Percentiles rank a stretch among this genome's conserved stretches.
These are phyloP conservation scores for Heterocephalus glaber DNA, from an alignment of 2,113 vertebrate species.

Conservation along the genomic window DNA sequence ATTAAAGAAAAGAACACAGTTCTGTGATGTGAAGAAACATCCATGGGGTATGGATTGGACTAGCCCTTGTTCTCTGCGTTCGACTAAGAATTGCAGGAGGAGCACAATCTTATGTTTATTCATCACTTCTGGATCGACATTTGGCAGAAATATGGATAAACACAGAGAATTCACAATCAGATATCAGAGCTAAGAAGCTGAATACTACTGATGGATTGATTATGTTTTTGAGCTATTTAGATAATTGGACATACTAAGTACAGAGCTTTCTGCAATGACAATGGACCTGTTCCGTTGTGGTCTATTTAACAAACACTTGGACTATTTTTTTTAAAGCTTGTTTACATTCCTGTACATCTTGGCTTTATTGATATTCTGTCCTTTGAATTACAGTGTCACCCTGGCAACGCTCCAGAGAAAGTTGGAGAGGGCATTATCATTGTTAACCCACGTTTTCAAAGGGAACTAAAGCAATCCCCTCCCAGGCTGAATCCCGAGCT, in stretches of 20 bases:
- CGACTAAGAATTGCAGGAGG: constrained; percentile 48
- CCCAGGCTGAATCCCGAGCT: neutral
- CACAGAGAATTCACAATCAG: constrained; percentile 80
- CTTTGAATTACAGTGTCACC: constrained; percentile 82
- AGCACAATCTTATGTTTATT: constrained; percentile 70
- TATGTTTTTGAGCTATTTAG: constrained; percentile 84
- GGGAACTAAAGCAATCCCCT: constrained; percentile 28
- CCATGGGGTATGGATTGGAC: neutral
- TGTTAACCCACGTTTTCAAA: constrained; percentile 68
- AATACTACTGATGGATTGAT: constrained; percentile 85
- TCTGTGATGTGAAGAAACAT: constrained; percentile 2
- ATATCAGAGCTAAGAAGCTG: constrained; percentile 77
- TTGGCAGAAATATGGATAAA: constrained; percentile 80
- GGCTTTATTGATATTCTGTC: constrained; percentile 85
- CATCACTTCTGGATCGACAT: constrained; percentile 79
- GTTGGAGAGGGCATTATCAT: constrained; percentile 76
- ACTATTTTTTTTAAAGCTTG: constrained; percentile 82
- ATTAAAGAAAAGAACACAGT: constrained; percentile 27
- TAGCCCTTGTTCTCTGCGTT: constrained; percentile 19
- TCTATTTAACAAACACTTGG: constrained; percentile 87
- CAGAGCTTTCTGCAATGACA: constrained; percentile 84
- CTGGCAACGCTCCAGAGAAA: constrained; percentile 76
- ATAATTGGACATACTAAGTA: constrained; percentile 86
- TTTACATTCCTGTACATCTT: constrained; percentile 84
- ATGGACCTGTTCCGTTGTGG: constrained; percentile 84